phyloP scores from a whole-genome alignment of 2,797 vertebrate genomes.

The Notolabrus celidotus region DNA sequence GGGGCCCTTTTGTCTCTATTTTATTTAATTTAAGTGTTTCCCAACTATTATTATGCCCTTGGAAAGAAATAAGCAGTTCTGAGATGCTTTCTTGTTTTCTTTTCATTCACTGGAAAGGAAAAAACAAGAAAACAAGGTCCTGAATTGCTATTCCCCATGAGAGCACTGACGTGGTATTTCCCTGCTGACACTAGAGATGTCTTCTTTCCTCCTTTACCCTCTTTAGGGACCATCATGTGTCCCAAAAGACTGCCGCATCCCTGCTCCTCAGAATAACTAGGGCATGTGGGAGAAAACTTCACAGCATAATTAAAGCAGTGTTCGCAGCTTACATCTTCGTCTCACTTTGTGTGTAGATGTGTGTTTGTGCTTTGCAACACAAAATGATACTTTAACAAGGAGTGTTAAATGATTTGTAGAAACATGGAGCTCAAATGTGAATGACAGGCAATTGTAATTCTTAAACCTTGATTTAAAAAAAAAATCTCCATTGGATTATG shows the following conservation, averaged over 20 bases:
- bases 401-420: conserved; percentile 56
- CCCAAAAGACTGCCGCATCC: conserved; percentile 71
- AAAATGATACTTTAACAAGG: conserved; percentile 47
- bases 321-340: conserved; percentile 51
- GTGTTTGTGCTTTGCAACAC: conserved; percentile 34
- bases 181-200: conserved; percentile 68
- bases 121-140: conserved; percentile 58
- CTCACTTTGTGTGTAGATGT: conserved; percentile 24
- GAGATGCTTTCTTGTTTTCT: conserved; percentile 63
- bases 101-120: conserved; percentile 40
- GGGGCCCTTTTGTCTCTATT: no score
- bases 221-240: conserved; percentile 69
- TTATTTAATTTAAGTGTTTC: no score
- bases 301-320: conserved; percentile 77
- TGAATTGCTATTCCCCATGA: conserved; percentile 55
- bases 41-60: no score
- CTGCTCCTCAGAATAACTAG: conserved; percentile 74
- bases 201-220: conserved; percentile 68
- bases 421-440: conserved; percentile 45
- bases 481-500: conserved; percentile 30
- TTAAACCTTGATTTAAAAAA: conserved; percentile 22
- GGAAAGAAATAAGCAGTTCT: conserved; percentile 56
- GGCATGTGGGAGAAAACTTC: conserved; percentile 80
- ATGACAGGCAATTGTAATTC: conserved; percentile 16
- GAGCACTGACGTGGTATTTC: conserved; percentile 55